Evolutionary conservation across 2,888 invertebrate genomes (phyloP), one percentile per base, ranked within the genome.

Genomic region (Petrolisthes manimaculis): DNA sequence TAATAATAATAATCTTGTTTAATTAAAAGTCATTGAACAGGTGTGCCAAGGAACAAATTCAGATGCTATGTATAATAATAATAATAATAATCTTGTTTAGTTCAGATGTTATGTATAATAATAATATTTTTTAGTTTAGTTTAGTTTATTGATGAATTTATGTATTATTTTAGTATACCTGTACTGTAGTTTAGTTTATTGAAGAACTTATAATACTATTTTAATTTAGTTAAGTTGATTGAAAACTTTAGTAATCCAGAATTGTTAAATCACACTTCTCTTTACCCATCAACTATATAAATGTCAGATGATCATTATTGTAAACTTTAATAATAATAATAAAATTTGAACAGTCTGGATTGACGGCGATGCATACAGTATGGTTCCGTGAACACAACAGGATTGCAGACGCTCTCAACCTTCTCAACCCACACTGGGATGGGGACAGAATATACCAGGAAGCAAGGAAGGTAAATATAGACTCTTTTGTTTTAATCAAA

Each of bases 331-430:
- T 69, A 12, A 54, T 37, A 37, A 55, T 53, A 24, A 12, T 51
- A n/a, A n/a, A n/a, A n/a, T n/a, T n/a, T n/a, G n/a, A n/a, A 12
- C 93, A 94, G 92, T 92, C 95, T 8, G 95, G 94, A 0, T 92
- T 95, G 54, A 92, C 94, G 5, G 92, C 94, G 2, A 94, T 95
- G 94, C 95, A 95, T 92, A 95, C 95, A 0, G 83, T 95, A 37
- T 95, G 94, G 94, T 95, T 99, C 94, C 94, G 99, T 18, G 98
- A 99, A 92, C 99, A 99, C 93, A 99, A 99, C 93, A 95, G 98
- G 86, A 94, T 99, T 81, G 99, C 98, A 3, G 94, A 94, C 18
- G 94, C 95, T 92, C 93, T 99, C 12, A 95, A 95, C 90, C 93
- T 94, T 80, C 93, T 97, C 71, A 99, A 99, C 93, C 96, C 97